Base-by-base conservation (phyloP, 1,140 invertebrate genomes). In the Hirudo medicinalis region DNA sequence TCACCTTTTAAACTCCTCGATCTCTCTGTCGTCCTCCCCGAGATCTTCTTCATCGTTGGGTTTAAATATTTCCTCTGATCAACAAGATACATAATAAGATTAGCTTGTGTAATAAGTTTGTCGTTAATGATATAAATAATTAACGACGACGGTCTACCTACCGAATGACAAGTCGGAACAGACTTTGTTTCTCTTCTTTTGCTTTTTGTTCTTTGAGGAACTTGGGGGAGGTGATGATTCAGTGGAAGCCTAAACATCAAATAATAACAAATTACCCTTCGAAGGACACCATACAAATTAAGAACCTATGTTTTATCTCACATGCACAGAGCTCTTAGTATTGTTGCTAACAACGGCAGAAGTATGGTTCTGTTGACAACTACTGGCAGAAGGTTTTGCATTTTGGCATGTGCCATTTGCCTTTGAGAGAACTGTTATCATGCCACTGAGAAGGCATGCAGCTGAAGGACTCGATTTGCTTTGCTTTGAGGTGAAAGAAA, bases 41-140 rank as follows among this genome's bases (percentile, higher is more conserved):
- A 89, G 84, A 75, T 89, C 88, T 22, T 88, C 82, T 81, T 88
- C 87, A 80, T 89, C 87, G 83, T 87, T 88, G 68, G 89, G 88
- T 76, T 86, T 85, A 82, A 90, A 90, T 77, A 89, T 87, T 79
- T 86, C 89, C 81, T 89, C 88, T 88, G 83, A 74, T 87, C 85
- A 70, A 53, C 54, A 25, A 60, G 17, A 49, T 17, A 40, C 4
- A 32, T 27, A 40, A 32, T 13, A 40, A 32, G 43, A 69, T n/a
- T 69, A 2, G 36, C 13, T 32, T 32, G 8, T 13, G 20, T 29
- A 67, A 67, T 67, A 67, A 3, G 32, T 36, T 11, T 22, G 22
- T 69, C 43, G 11, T 32, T 32, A 32, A 69, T 1, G 36, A 40
- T 27, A 69, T 0, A 69, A 69, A 40, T 27, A 22, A 0, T 25